phyloP scores from a whole-genome alignment of 2,113 vertebrate species.

The Mirza zaza region DNA sequence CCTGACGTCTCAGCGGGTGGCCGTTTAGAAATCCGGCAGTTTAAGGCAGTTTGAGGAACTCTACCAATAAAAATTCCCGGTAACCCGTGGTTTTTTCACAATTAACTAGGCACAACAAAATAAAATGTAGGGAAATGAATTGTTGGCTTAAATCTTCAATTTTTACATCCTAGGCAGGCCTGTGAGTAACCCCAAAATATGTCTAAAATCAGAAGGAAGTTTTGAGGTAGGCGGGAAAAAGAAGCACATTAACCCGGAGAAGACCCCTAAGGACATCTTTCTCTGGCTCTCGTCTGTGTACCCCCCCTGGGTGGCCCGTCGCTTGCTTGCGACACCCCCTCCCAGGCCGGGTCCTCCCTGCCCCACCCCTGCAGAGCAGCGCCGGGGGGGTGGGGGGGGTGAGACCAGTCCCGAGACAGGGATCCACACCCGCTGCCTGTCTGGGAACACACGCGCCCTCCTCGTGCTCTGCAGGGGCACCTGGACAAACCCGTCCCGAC shows the following conservation, averaged over 20 bases:
- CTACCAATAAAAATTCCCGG: too few species aligned
- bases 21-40: not conserved
- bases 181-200: not conserved
- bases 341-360: not conserved
- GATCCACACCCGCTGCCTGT: not conserved
- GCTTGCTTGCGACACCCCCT: not conserved
- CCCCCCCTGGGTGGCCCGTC: rapidly evolving
- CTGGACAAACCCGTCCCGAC: not conserved
- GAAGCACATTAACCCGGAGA: not conserved
- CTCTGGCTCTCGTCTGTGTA: rapidly evolving
- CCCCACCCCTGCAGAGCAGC: not conserved
- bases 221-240: not conserved
- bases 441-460: too few species aligned
- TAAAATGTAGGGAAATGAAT: not conserved
- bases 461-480: not conserved
- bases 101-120: not conserved
- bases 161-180: not conserved
- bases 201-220: not conserved
- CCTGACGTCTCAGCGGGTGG: not conserved
- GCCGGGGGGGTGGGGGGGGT: too few species aligned
- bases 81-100: not conserved
- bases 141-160: not conserved
- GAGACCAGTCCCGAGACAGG: not conserved
- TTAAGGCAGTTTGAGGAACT: not conserved
- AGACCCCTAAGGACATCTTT: rapidly evolving